phyloP scores from a whole-genome alignment of 2,113 vertebrate species.

The Caretta caretta region DNA sequence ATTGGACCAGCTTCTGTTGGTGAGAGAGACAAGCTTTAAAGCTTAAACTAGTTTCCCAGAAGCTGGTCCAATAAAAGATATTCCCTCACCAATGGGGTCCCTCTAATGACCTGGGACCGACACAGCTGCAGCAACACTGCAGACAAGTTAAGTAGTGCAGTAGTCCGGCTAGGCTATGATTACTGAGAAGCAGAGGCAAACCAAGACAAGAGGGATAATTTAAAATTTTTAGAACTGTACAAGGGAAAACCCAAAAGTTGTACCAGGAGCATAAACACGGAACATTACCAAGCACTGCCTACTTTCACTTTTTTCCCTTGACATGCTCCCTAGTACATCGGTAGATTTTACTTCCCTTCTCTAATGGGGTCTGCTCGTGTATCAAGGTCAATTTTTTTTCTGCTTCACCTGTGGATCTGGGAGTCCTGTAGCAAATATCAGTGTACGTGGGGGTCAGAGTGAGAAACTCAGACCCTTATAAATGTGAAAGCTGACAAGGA shows the following conservation, averaged over 20 bases:
- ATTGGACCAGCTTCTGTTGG: background rate
- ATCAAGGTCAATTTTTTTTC: background rate
- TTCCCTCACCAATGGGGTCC: background rate
- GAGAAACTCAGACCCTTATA: background rate
- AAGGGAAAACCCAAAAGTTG: background rate
- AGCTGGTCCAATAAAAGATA: background rate
- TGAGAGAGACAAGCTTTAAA: background rate
- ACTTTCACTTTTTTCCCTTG: background rate
- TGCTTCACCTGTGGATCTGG: background rate
- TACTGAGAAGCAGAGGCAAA: background rate
- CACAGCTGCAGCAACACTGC: background rate
- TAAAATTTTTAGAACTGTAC: background rate
- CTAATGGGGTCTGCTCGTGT: background rate
- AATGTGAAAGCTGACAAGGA: background rate
- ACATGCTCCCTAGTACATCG: background rate
- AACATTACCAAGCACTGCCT: background rate
- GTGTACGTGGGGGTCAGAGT: background rate
- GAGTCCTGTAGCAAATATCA: background rate
- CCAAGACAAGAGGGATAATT: background rate
- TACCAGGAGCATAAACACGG: background rate
- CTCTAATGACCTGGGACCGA: background rate
- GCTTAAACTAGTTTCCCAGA: background rate
- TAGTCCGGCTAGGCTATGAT: background rate
- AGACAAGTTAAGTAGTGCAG: background rate
- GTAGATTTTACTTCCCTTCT: background rate